Conservation (phyloP, 35 echinoderm and acorn worm genomes). For the Strongylocentrotus purpuratus region DNA sequence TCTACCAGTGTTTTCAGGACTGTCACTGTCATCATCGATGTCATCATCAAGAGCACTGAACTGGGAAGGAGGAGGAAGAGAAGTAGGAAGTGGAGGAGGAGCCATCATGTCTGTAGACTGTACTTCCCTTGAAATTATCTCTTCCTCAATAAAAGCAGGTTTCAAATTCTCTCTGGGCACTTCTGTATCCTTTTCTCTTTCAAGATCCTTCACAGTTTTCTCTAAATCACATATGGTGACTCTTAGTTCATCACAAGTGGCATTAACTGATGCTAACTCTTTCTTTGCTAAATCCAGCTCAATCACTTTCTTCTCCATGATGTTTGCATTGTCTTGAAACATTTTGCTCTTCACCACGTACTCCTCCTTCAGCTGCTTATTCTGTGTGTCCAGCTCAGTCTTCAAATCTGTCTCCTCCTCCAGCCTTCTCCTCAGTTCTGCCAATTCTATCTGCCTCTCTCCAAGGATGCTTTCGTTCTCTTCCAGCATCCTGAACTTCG, state of each 20-base stretch:
- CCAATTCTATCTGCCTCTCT: not conserved
- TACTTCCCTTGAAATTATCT: not conserved
- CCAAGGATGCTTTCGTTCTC: slow-evolving; percentile 2
- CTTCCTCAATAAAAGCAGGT: not conserved
- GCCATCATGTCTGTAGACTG: not conserved
- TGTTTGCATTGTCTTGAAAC: slow-evolving; percentile 18
- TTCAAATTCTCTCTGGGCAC: not conserved
- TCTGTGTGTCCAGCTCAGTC: not conserved
- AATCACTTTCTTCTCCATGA: slow-evolving; percentile 15
- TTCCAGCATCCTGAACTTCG: slow-evolving; percentile 7
- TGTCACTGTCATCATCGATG: slow-evolving; percentile 15
- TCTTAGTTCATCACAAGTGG: not conserved
- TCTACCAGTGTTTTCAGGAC: not conserved
- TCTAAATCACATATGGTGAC: slow-evolving; percentile 17
- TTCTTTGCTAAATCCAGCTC: slow-evolving; percentile 27
- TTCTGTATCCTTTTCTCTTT: not conserved
- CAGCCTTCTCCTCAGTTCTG: not conserved
- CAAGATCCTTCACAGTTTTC: slow-evolving; percentile 8
- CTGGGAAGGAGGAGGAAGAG: not conserved
- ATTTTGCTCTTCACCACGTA: slow-evolving; percentile 24
- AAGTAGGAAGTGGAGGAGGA: not conserved
- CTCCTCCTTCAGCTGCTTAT: slow-evolving; percentile 47
- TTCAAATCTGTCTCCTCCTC: slow-evolving; percentile 31
- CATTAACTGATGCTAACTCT: not conserved
- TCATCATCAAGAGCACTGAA: not conserved